A percentile compares a stretch with the other conserved stretches of the same genome.
Conservation (phyloP, 2,113 vertebrate genomes). For the Elachura formosa region DNA sequence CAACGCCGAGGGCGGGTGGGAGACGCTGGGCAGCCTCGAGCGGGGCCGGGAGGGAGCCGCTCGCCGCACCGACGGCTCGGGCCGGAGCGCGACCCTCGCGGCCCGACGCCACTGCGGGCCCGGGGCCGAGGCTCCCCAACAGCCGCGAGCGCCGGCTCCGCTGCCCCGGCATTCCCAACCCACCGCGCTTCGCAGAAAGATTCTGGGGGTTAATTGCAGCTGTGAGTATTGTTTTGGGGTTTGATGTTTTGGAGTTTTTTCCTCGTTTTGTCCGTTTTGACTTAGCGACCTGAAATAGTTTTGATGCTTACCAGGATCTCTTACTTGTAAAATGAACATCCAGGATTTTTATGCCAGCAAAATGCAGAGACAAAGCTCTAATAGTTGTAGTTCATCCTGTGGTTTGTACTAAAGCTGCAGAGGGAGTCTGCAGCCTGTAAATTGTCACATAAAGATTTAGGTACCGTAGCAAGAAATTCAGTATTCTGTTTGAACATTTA, state of each 20-base stretch:
- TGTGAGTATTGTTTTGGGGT: background rate
- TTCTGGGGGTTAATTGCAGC: no score
- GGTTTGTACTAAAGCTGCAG: background rate
- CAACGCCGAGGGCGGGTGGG: background rate
- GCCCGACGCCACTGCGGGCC: no score
- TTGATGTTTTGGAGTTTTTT: background rate
- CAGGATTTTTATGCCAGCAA: background rate
- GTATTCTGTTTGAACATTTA: background rate
- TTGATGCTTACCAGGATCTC: background rate
- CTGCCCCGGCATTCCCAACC: background rate
- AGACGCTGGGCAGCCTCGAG: background rate
- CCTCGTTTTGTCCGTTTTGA: background rate
- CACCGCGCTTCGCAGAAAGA: background rate
- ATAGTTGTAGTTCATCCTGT: background rate
- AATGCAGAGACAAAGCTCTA: background rate
- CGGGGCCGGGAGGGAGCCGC: background rate
- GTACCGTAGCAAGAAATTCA: background rate
- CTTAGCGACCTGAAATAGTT: background rate
- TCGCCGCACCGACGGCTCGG: background rate
- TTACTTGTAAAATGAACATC: background rate
- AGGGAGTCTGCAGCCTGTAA: background rate
- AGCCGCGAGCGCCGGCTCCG: background rate
- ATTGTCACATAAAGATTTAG: background rate
- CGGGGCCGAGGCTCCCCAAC: background rate
- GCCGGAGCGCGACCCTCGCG: no score